Conservation (phyloP, 2,113 vertebrate species). For the Clarias magur region DNA sequence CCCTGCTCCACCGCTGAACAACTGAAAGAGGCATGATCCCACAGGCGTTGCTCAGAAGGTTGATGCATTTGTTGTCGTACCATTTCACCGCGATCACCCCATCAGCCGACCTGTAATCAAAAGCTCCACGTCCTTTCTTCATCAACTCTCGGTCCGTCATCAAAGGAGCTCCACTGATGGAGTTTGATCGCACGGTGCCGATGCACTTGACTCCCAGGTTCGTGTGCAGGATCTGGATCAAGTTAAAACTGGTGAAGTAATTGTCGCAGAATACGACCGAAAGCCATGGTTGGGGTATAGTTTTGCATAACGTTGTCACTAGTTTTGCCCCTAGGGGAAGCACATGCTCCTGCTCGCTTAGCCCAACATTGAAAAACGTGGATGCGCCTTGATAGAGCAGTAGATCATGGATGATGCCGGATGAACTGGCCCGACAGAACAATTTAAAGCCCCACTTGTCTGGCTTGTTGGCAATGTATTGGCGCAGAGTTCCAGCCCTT, state of each 20-base stretch:
- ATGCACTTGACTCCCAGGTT: slow-evolving; percentile 42
- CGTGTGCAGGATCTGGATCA: slow-evolving; percentile 43
- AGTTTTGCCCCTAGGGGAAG: slow-evolving; percentile 35
- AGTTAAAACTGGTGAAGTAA: slow-evolving; percentile 31
- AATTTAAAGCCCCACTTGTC: slow-evolving; percentile 39
- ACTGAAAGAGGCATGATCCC: slow-evolving; percentile 48
- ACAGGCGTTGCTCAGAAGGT: slow-evolving; percentile 49
- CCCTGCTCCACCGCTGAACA: slow-evolving; percentile 46
- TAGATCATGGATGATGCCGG: slow-evolving; percentile 43
- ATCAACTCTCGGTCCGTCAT: slow-evolving; percentile 49
- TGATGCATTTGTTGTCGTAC: slow-evolving; percentile 57
- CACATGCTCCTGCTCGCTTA: slow-evolving; percentile 30
- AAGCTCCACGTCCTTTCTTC: slow-evolving; percentile 45
- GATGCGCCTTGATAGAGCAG: slow-evolving; percentile 29
- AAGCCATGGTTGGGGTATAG: slow-evolving; percentile 29
- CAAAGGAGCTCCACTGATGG: slow-evolving; percentile 40
- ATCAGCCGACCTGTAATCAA: slow-evolving; percentile 50
- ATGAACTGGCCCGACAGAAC: slow-evolving; percentile 38
- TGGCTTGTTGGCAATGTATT: slow-evolving; percentile 39
- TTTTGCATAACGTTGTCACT: slow-evolving; percentile 36
- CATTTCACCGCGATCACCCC: slow-evolving; percentile 53
- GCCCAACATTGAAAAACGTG: slow-evolving; percentile 34
- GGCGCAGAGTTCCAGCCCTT: slow-evolving; percentile 20
- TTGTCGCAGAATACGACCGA: slow-evolving; percentile 35
- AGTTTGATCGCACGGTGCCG: slow-evolving; percentile 39